phyloP scores from a whole-genome alignment of 2,113 vertebrate genomes.

The Nyctereutes procyonoides region DNA sequence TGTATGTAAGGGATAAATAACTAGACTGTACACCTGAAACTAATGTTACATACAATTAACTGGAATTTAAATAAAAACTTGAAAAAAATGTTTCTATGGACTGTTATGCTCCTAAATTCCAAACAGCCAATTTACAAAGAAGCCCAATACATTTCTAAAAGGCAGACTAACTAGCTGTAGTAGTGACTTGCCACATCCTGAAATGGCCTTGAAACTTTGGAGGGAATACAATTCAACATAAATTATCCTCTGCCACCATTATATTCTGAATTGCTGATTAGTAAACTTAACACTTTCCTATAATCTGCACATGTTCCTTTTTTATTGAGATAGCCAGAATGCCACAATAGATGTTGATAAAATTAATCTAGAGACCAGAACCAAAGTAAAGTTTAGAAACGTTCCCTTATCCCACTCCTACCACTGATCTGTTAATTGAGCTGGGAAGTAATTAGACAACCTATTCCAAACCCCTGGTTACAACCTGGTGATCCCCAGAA shows the following conservation, averaged over 20 bases:
- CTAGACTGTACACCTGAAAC: background rate
- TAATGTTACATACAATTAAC: background rate
- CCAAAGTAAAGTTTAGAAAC: conserved; percentile 9
- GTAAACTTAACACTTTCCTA: background rate
- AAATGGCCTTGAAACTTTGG: background rate
- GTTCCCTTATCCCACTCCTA: background rate
- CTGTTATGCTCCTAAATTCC: background rate
- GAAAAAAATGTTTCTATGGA: background rate
- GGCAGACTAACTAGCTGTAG: background rate
- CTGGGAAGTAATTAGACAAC: background rate
- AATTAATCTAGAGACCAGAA: background rate
- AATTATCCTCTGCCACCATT: background rate
- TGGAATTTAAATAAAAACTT: background rate
- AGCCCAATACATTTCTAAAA: background rate
- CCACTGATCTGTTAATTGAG: background rate
- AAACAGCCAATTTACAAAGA: conserved; percentile 10
- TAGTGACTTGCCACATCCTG: background rate
- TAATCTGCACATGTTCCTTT: background rate
- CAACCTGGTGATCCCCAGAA: background rate
- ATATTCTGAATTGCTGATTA: conserved; percentile 3
- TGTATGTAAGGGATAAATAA: background rate
- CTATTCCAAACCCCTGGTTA: background rate
- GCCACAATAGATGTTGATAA: background rate
- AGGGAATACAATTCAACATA: background rate
- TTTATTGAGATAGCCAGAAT: background rate